Conservation (phyloP, 1,140 invertebrate species). For the Chironomus striatipennis region DNA sequence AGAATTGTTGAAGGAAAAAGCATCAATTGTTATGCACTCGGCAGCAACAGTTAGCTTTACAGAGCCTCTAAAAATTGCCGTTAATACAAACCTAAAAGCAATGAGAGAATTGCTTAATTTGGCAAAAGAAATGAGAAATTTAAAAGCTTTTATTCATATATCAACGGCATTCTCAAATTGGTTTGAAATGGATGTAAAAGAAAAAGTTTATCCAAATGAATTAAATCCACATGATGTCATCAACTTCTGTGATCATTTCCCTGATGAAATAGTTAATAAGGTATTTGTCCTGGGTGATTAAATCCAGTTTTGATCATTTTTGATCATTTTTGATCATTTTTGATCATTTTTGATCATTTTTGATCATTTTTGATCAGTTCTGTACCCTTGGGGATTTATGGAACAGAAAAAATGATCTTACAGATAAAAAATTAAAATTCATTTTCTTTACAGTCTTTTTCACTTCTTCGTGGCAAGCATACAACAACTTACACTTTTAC, state of each 20-base stretch:
- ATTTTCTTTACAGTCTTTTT: no score
- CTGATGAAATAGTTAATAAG: slow-evolving; percentile 32
- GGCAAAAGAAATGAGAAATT: slow-evolving; percentile 52
- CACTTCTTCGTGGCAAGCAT: not conserved
- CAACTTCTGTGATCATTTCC: slow-evolving; percentile 45
- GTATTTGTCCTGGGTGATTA: not conserved
- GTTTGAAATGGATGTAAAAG: slow-evolving; percentile 45
- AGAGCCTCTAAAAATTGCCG: slow-evolving; percentile 54
- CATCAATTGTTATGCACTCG: slow-evolving; percentile 58
- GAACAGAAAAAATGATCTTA: no score
- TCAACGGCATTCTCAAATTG: slow-evolving; percentile 65
- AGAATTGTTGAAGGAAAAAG: slow-evolving; percentile 45
- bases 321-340: no score
- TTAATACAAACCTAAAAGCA: slow-evolving; percentile 60
- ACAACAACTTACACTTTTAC: not conserved
- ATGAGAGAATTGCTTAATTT: slow-evolving; percentile 52
- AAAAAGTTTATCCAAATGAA: slow-evolving; percentile 60
- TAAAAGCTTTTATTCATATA: slow-evolving; percentile 56
- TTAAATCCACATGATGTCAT: slow-evolving; percentile 48
- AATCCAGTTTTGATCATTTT: no score
- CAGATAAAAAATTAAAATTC: no score
- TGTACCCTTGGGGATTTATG: no score
- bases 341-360: no score
- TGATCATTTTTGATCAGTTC: no score
- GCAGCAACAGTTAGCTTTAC: slow-evolving; percentile 64